Conservation (phyloP, 92 coral and sea anemone species). For the Scolanthus callimorphus region DNA sequence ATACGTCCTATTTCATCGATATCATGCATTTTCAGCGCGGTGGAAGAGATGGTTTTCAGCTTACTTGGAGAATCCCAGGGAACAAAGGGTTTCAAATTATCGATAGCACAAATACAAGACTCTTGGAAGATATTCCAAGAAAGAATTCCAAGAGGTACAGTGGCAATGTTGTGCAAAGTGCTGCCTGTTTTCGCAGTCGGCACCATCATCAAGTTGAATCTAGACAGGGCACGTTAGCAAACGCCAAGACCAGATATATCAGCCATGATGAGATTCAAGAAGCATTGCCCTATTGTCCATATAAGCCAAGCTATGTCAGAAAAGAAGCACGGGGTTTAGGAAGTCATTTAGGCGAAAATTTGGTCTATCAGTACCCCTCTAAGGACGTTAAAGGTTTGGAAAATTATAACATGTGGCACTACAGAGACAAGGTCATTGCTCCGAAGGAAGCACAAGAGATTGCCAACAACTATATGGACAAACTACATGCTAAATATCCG, state of each 20-base stretch:
- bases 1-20: slow-evolving; percentile 33
- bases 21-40: slow-evolving; percentile 9
- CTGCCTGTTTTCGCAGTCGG: not conserved
- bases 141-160: not conserved
- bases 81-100: slow-evolving; percentile 9
- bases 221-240: too few species aligned
- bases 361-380: slow-evolving; percentile 4
- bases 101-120: not conserved
- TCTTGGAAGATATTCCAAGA: not conserved
- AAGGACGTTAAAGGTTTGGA: not conserved
- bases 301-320: slow-evolving; percentile 51
- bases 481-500: slow-evolving; percentile 38
- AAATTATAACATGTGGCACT: not conserved
- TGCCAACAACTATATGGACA: slow-evolving; percentile 45
- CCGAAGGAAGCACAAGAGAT: slow-evolving; percentile 39
- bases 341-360: not conserved
- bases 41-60: slow-evolving; percentile 9
- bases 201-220: slow-evolving; percentile 27
- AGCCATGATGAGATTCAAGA: slow-evolving; percentile 26
- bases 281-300: slow-evolving; percentile 44
- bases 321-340: not conserved
- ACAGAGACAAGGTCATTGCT: slow-evolving; percentile 32
- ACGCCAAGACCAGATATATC: too few species aligned
- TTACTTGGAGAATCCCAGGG: slow-evolving; percentile 45
- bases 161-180: not conserved